phyloP scores from a whole-genome alignment of 2,888 invertebrate species.

The Hirtodrosophila trivittata region DNA sequence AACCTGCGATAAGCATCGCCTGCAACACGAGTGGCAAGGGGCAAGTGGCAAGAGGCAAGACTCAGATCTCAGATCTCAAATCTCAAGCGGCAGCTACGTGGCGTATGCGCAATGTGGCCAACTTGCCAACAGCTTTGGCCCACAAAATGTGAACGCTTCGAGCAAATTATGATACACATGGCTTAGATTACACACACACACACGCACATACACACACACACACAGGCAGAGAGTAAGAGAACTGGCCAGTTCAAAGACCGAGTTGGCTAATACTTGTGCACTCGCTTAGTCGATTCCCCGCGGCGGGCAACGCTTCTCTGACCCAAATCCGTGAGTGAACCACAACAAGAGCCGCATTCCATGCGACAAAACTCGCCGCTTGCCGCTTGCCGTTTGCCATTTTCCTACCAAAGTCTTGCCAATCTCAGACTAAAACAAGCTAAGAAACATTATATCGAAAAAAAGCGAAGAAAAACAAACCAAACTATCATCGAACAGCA shows the following conservation, averaged over 20 bases:
- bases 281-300: constrained; percentile 3
- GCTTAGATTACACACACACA: constrained; percentile 47
- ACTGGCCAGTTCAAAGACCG: constrained; percentile 58
- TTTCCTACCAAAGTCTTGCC: neutral
- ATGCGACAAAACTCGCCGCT: constrained; percentile 30
- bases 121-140: constrained; percentile 37
- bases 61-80: neutral
- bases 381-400: constrained; percentile 26
- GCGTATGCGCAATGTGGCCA: constrained; percentile 72
- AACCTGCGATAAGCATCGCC: constrained; percentile 62
- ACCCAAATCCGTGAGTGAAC: constrained; percentile 45
- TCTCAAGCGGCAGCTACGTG: constrained; percentile 46
- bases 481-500: constrained; percentile 31
- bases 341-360: constrained; percentile 49
- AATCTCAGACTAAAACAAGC: constrained; percentile 1
- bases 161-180: constrained; percentile 67
- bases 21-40: neutral
- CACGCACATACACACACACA: constrained; percentile 7
- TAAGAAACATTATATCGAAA: constrained; percentile 39
- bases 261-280: constrained; percentile 37
- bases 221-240: too few relatives aligned
- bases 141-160: constrained; percentile 36
- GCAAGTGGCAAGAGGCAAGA: constrained; percentile 7
- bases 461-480: constrained; percentile 1
- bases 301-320: constrained; percentile 44